These are phyloP conservation scores for Tetramorium alpestre DNA, from an alignment of 1,140 invertebrate species.

Conservation along the genomic window DNA sequence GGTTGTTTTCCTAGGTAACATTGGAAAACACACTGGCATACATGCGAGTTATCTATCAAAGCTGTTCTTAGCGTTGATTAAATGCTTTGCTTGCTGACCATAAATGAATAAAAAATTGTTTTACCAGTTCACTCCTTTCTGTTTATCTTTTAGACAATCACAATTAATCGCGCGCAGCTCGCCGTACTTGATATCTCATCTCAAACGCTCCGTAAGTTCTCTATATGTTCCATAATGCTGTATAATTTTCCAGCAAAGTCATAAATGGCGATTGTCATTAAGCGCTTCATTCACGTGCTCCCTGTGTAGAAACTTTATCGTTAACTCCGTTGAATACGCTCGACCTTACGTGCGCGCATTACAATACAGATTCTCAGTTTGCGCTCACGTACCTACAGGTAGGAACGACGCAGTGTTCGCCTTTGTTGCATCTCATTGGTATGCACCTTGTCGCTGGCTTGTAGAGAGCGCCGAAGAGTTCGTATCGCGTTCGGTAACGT, in stretches of 20 bases:
- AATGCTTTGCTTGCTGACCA: neutral
- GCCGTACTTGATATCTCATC: neutral
- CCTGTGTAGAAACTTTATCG: slow-evolving; percentile 26
- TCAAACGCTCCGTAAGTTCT: neutral
- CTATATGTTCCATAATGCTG: neutral
- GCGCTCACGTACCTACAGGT: neutral
- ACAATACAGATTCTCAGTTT: slow-evolving; percentile 32
- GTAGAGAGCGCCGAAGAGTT: slow-evolving; percentile 2
- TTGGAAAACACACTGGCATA: neutral
- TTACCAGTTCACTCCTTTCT: neutral
- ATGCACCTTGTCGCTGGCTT: slow-evolving; percentile 32
- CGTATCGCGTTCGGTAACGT: neutral
- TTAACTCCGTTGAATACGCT: slow-evolving; percentile 36
- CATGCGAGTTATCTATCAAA: neutral
- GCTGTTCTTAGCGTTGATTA: neutral
- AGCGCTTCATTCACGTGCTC: slow-evolving; percentile 32
- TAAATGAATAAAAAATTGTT: neutral
- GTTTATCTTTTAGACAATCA: slow-evolving; percentile 5
- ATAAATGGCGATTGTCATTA: slow-evolving; percentile 53
- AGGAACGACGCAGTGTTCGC: neutral
- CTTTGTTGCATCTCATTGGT: slow-evolving; percentile 48
- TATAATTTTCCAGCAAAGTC: slow-evolving; percentile 18
- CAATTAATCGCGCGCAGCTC: neutral
- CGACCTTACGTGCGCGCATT: slow-evolving; percentile 27
- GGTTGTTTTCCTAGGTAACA: neutral